phyloP scores from a whole-genome alignment of 2,113 vertebrate genomes.

The Hirundichthys speculiger region DNA sequence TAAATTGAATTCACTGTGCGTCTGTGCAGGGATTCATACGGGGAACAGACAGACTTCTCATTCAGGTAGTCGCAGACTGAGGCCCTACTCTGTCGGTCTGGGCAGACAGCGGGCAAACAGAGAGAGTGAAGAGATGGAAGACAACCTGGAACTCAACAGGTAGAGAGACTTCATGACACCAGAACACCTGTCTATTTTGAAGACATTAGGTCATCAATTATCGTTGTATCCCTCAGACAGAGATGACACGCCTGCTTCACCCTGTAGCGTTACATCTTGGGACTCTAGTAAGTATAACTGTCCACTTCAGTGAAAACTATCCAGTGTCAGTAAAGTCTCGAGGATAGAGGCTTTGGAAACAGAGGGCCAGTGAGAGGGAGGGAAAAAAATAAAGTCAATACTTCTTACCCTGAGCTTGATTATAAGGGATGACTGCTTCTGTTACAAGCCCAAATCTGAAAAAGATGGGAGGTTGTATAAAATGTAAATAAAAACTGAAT shows the following conservation, averaged over 20 bases:
- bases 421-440: no score
- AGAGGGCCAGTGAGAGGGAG: neutral
- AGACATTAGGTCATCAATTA: conserved; percentile 53
- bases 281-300: conserved; percentile 77
- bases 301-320: conserved; percentile 22
- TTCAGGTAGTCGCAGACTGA: conserved; percentile 65
- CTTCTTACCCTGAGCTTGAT: neutral
- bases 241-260: conserved; percentile 80
- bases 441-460: no score
- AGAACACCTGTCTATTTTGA: conserved; percentile 4
- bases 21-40: conserved; percentile 67
- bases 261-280: conserved; percentile 81
- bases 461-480: no score
- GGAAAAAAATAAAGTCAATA: neutral
- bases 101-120: conserved; percentile 70
- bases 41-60: conserved; percentile 52
- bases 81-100: conserved; percentile 69
- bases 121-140: conserved; percentile 74
- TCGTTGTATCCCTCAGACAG: conserved; percentile 77
- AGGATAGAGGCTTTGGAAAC: conserved; percentile 6
- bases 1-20: neutral
- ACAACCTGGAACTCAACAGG: conserved; percentile 77
- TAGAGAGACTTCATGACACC: conserved; percentile 48
- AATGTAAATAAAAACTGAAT: no score
- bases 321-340: conserved; percentile 16